Conservation (phyloP, 1,140 invertebrate genomes). For the Hermetia illucens region DNA sequence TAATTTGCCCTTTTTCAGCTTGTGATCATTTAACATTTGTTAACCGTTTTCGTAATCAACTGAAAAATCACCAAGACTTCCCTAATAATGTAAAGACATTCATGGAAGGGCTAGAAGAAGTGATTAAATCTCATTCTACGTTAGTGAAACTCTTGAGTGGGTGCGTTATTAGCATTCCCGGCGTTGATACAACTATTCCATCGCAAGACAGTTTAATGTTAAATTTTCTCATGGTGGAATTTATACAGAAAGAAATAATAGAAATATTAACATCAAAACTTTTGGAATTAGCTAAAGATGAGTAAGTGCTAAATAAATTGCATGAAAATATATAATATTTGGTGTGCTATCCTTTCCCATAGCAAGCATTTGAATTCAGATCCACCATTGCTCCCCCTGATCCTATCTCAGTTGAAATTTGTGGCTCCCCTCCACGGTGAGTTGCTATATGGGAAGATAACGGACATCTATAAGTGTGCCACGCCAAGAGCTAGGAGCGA, state of each 20-base stretch:
- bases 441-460: constrained; percentile 17
- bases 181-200: constrained; percentile 19
- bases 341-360: no score
- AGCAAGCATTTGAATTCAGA: no score
- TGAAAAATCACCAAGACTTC: constrained; percentile 16
- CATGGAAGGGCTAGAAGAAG: constrained; percentile 23
- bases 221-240: constrained; percentile 31
- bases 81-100: constrained; percentile 26
- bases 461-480: constrained; percentile 16
- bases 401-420: constrained; percentile 23
- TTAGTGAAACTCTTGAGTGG: constrained; percentile 27
- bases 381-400: constrained; percentile 16
- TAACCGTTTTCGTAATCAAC: constrained; percentile 17
- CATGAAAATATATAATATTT: background rate
- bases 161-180: constrained; percentile 19
- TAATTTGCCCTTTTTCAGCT: constrained; percentile 5
- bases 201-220: constrained; percentile 32
- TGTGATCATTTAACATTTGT: constrained; percentile 27
- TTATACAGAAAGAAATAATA: constrained; percentile 28
- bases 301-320: constrained; percentile 4
- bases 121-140: constrained; percentile 22
- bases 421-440: constrained; percentile 17
- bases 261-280: constrained; percentile 29
- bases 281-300: constrained; percentile 16
- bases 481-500: constrained; percentile 13